Evolutionary conservation across 2,888 invertebrate genomes (phyloP).

Genomic region (Drosophila hamatofila): DNA sequence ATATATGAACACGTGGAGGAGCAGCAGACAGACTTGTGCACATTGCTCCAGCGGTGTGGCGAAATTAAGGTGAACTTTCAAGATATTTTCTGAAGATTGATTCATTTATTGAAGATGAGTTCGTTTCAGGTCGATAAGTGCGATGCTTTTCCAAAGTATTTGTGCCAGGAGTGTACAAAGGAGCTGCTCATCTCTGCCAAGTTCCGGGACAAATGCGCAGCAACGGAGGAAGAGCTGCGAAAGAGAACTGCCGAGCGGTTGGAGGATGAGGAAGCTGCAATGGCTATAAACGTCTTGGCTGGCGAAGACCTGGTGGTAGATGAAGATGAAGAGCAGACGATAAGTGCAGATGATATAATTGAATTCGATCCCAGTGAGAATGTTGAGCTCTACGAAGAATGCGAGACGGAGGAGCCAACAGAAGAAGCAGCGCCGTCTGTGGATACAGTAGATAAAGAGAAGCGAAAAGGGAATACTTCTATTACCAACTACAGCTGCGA

Average conservation of each 20-base stretch:
- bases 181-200: slow-evolving; percentile 81
- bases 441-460: not conserved
- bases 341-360: slow-evolving; percentile 32
- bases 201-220: slow-evolving; percentile 81
- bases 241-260: not conserved
- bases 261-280: slow-evolving; percentile 1
- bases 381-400: slow-evolving; percentile 33
- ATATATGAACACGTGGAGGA: slow-evolving; percentile 82
- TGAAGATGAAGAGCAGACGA: not conserved
- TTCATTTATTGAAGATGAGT: accelerated
- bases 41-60: slow-evolving; percentile 76
- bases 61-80: slow-evolving; percentile 64
- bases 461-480: not conserved
- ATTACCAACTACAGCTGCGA: slow-evolving; percentile 63
- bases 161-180: slow-evolving; percentile 83
- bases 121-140: slow-evolving; percentile 67
- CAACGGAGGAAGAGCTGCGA: slow-evolving; percentile 65
- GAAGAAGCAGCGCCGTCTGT: not conserved
- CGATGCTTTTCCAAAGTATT: slow-evolving; percentile 78
- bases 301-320: not conserved
- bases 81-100: not conserved
- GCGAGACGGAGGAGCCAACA: slow-evolving; percentile 7
- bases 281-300: not conserved
- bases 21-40: slow-evolving; percentile 73
- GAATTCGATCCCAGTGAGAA: slow-evolving; percentile 52